Evolutionary conservation across 2,797 vertebrate species (phyloP).

Genomic region (Oophaga sylvatica): DNA sequence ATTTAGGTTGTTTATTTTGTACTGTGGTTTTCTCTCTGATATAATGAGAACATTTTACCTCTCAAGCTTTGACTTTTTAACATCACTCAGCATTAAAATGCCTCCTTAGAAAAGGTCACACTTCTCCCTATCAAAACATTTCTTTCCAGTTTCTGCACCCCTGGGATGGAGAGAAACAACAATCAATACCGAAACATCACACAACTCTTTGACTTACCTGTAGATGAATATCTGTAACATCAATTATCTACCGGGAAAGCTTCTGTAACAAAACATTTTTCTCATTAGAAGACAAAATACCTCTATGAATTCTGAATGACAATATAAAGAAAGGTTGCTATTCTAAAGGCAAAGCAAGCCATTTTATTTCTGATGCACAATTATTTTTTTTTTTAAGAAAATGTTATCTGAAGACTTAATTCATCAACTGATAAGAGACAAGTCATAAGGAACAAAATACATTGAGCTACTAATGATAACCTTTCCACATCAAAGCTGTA

Average conservation of each 20-base stretch:
- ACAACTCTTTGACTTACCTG: constrained; percentile 70
- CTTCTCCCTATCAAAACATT: constrained; percentile 75
- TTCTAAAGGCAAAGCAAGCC: constrained; percentile 61
- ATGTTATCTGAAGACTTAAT: constrained; percentile 57
- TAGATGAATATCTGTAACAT: constrained; percentile 71
- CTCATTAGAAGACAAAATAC: constrained; percentile 65
- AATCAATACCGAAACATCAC: constrained; percentile 75
- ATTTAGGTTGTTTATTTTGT: constrained; percentile 38
- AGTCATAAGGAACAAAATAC: background rate
- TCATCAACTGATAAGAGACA: constrained; percentile 63
- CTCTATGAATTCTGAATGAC: constrained; percentile 67
- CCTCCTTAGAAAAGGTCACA: constrained; percentile 77
- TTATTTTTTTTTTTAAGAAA: constrained; percentile 58
- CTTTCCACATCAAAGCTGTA: background rate
- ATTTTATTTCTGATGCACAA: constrained; percentile 63
- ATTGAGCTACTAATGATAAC: background rate
- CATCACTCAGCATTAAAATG: constrained; percentile 75
- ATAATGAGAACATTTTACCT: constrained; percentile 56
- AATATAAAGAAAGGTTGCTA: constrained; percentile 64
- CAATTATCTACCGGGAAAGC: constrained; percentile 64
- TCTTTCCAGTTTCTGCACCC: constrained; percentile 73
- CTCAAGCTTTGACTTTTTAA: constrained; percentile 70
- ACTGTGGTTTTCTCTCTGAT: constrained; percentile 40
- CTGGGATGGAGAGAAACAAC: constrained; percentile 71
- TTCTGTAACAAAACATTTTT: constrained; percentile 70